Base-by-base conservation (phyloP, 1,140 invertebrate genomes). In the Neotoxoptera formosana region DNA sequence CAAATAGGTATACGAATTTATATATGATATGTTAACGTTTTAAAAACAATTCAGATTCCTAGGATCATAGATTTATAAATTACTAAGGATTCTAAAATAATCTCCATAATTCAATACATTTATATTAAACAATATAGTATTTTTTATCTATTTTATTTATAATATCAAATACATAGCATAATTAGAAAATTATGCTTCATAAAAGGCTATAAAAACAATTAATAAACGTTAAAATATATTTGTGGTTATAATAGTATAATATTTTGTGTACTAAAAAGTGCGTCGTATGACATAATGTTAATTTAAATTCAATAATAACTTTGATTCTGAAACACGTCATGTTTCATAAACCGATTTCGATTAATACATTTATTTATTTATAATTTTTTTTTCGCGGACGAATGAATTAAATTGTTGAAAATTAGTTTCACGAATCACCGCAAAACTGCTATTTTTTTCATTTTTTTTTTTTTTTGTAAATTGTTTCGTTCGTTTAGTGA, bases 401-500 rank as follows among this genome's bases (percentile, higher is more conserved):
- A 84, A 84, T 25, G 30, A 84, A 86, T 86, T 47, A 86, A 86
- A 86, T 14, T 30, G 41, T 86, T 30, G 34, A 86, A 45, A 47
- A 14, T 47, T 48, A 25, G 14, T 51, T 51, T 88, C 30, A 41
- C 30, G 30, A 88, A 84, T 45, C 36, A 45, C 36, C 83, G 25
- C 81, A 7, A 7, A 87, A 34, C 30, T 0, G 25, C 45, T 41
- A 30, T 86, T 48, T 86, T 23, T 30, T 86, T 47, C 20, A 20
- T 83, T 30, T 25, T 45, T 6, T 45, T 45, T 6, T 45, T 47
- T 34, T n/a, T 89, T 89, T 53, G 34, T 53, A 53, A n/a, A n/a
- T 87, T 88, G 17, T 89, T 53, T 89, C 41, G 36, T 89, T 89
- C 34, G 48, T 48, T n/a, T 47, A 89, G 53, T 56, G 88, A 89